Evolutionary conservation across 2,888 invertebrate genomes (phyloP), one percentile per base, ranked within the genome.

Genomic region (Myopa testacea): DNA sequence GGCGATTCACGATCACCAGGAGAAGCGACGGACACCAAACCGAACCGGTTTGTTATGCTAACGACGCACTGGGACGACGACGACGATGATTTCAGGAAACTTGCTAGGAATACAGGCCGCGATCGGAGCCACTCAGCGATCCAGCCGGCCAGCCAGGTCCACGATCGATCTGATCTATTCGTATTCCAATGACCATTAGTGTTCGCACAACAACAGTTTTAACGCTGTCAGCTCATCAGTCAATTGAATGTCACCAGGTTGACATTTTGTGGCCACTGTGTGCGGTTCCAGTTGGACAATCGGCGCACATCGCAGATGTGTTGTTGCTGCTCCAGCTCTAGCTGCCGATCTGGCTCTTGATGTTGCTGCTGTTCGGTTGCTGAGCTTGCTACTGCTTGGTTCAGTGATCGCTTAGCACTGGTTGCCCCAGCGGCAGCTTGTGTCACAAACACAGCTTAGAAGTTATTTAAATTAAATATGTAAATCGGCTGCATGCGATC

Each of bases 221-320:
- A 87, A 87, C 87, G 85, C 87, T 87, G 87, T 87, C 87, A 87
- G 85, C 86, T 87, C 87, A 88, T 87, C 87, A 87, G 87, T 87
- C 87, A 87, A 87, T 87, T 85, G 85, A 84, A 86, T 87, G 88
- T 88, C 88, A 87, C 82, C 82, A 82, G 84, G 84, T 84, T 87
- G 87, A 87, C 87, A 87, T 87, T 86, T 83, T 81, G 83, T 82
- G 84, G 85, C 86, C 84, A 83, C 83, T 85, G 83, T 80, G 77
- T 78, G 79, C 73, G 77, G 75, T 58, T 74, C 14, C 38, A 14
- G 65, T 34, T 63, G 37, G 63, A 37, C 45, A 45, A 6, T 8
- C 45, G 45, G 6, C 45, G 45, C 45, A 34, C 19, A 37, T 55
- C 34, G 55, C 5, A 10, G 4, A 55, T 67, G 77, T 71, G 55